Percentiles rank a stretch among this genome's conserved stretches.
phyloP scores from a whole-genome alignment of 37 sponge, comb jelly and placozoan species.

The Hexactinellida sp. region DNA sequence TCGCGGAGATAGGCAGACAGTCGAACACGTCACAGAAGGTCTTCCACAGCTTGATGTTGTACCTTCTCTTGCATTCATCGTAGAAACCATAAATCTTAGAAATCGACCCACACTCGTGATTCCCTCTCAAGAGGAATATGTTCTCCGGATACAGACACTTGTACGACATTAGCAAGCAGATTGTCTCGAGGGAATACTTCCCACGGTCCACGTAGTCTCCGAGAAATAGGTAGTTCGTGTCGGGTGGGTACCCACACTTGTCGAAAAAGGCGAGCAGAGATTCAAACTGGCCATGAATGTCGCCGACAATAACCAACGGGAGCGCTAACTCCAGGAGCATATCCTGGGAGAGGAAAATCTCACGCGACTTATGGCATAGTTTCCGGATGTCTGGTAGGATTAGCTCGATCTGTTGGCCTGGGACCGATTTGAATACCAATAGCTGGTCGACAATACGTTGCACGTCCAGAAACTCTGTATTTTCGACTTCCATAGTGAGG shows the following conservation, averaged over 20 bases:
- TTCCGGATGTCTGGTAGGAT: slow-evolving; percentile 66
- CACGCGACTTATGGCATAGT: slow-evolving; percentile 53
- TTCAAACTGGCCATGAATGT: slow-evolving; percentile 80
- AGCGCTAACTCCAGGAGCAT: slow-evolving; percentile 63
- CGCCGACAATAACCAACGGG: slow-evolving; percentile 75
- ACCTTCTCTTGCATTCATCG: slow-evolving; percentile 87
- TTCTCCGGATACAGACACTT: slow-evolving; percentile 75
- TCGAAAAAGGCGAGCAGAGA: slow-evolving; percentile 69
- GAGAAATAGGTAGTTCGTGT: slow-evolving; percentile 65
- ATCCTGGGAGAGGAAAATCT: slow-evolving; percentile 69
- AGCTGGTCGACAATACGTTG: background rate
- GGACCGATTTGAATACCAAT: background rate
- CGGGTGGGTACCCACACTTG: slow-evolving; percentile 64
- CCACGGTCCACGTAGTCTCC: slow-evolving; percentile 89
- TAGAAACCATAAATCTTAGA: slow-evolving; percentile 90
- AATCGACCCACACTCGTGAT: slow-evolving; percentile 82
- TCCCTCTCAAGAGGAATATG: slow-evolving; percentile 70
- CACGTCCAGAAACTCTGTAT: background rate
- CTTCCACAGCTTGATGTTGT: slow-evolving; percentile 91
- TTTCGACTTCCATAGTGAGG: background rate
- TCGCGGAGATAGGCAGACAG: slow-evolving; percentile 75
- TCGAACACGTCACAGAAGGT: slow-evolving; percentile 85
- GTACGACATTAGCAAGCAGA: slow-evolving; percentile 71
- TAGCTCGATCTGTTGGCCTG: slow-evolving; percentile 42
- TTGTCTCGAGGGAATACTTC: slow-evolving; percentile 60